phyloP scores from a whole-genome alignment of 2,888 invertebrate species.

The Temnothorax ravouxi region DNA sequence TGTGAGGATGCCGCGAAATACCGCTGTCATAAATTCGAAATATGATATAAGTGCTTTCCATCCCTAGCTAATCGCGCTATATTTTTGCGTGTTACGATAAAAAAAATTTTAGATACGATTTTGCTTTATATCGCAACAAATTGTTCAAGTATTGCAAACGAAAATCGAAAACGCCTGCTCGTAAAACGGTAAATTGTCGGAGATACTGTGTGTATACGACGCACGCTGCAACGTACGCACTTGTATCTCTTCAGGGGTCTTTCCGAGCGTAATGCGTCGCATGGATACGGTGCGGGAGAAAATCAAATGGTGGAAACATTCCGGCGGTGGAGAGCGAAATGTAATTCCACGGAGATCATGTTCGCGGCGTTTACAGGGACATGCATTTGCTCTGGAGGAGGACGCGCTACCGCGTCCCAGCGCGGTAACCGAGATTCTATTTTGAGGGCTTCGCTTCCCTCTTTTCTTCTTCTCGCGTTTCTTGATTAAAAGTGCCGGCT shows the following conservation, averaged over 20 bases:
- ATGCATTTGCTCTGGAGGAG: conserved; percentile 30
- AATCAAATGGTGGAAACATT: conserved; percentile 48
- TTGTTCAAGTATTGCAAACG: not conserved
- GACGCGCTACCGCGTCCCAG: conserved; percentile 25
- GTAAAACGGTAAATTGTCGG: not conserved
- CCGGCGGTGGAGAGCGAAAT: conserved; percentile 34
- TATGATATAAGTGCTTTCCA: not conserved
- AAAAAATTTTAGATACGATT: not conserved
- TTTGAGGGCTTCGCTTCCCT: conserved; percentile 31
- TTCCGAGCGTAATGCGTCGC: not conserved
- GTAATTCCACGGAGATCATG: conserved; percentile 56
- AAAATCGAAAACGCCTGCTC: not conserved
- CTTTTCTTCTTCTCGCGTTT: conserved; percentile 24
- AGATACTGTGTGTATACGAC: not conserved
- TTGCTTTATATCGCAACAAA: not conserved
- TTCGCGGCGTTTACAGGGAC: conserved; percentile 43
- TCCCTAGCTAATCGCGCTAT: not conserved
- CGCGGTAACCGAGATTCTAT: conserved; percentile 53
- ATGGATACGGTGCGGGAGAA: conserved; percentile 8
- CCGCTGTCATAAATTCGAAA: conserved; percentile 21
- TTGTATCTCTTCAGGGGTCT: conserved; percentile 3
- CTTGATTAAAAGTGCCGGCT: conserved; percentile 56
- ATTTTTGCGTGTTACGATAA: not conserved
- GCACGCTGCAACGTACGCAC: not conserved
- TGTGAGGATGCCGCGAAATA: not conserved